Conservation (phyloP, 2,113 vertebrate genomes). For the Zosterops pallidus region DNA sequence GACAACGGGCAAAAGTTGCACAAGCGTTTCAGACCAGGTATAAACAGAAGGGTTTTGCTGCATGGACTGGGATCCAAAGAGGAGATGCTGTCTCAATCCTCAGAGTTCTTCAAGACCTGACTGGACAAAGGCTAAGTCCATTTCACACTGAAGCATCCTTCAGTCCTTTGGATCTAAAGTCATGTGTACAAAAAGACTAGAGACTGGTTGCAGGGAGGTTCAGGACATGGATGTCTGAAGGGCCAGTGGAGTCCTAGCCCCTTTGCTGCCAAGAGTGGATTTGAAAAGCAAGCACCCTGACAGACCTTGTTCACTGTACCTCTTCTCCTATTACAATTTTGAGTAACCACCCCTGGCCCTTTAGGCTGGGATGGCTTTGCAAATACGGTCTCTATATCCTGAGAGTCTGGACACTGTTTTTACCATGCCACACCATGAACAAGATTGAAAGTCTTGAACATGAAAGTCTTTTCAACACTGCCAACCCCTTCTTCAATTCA, state of each 20-base stretch:
- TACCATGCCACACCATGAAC: not conserved
- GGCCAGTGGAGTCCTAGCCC: not conserved
- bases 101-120: not conserved
- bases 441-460: not conserved
- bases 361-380: not conserved
- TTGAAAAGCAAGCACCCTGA: not conserved
- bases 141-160: not conserved
- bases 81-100: not conserved
- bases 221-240: rapidly evolving
- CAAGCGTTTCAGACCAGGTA: not conserved
- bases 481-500: not conserved
- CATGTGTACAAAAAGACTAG: rapidly evolving
- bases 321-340: not conserved
- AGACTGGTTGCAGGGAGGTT: not conserved
- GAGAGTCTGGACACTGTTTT: not conserved
- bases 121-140: not conserved
- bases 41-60: not conserved
- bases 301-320: rapidly evolving
- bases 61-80: not conserved
- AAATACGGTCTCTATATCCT: not conserved
- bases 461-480: not conserved
- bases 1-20: not conserved
- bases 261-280: not conserved
- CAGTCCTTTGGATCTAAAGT: not conserved
- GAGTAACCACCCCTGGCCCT: not conserved